Evolutionary conservation across 2,888 invertebrate species (phyloP), one percentile per base, ranked within the genome.

Genomic region (Zonitis immaculata): DNA sequence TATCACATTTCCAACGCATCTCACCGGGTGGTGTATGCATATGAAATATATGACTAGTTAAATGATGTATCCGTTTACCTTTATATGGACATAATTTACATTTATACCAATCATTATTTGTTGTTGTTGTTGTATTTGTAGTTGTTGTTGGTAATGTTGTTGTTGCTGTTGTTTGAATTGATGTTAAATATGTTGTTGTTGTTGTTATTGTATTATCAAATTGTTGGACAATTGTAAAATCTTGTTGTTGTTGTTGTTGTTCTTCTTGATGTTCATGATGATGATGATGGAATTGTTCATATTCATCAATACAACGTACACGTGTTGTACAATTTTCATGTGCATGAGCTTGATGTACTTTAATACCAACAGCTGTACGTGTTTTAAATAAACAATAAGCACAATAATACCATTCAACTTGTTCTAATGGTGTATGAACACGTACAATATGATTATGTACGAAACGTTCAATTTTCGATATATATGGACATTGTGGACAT

Each of bases 401-500:
- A n/a, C 44, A 44, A 25, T 25, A 16, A 12, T 27, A 44, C 44
- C 44, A 44, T 28, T 44, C 44, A n/a, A 44, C 27, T n/a, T 25
- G 44, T 27, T 44, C 44, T 11, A 35, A 35, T 18, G 35, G 35
- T 16, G 35, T 35, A 35, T 35, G 35, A 1, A 35, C 35, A 18
- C 35, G 35, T 35, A 35, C 35, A 9, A 35, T 35, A 16, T 35
- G 35, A 18, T 35, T 35, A 9, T 35, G 35, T 8, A 35, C 35
- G 16, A 35, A 35, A 18, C 35, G 35, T 35, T 35, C 35, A 9
- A 35, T 18, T 35, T 35, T 35, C 9, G 35, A 35, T 35, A 35
- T 35, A 35, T 35, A 35, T 5, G 35, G 35, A 35, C 35, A 35
- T 35, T 35, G 35, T 3, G 35, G 35, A 35, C 35, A 35, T 16